These are phyloP conservation scores for Akabosia matsudoensis DNA, from an alignment of 1,140 invertebrate genomes.

Conservation along the genomic window DNA sequence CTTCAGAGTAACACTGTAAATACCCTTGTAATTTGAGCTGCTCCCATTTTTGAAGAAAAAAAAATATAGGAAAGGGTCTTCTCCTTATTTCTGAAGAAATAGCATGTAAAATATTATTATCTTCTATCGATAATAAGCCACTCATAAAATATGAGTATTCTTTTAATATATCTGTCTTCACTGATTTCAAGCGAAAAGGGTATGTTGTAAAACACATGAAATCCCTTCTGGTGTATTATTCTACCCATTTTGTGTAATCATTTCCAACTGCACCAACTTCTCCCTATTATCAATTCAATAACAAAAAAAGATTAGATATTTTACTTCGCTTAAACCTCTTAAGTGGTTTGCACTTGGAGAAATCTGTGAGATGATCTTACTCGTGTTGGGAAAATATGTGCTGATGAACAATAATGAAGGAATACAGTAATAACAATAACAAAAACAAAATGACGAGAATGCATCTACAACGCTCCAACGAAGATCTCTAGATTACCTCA, in stretches of 20 bases:
- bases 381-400: background rate
- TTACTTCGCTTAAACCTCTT: too few relatives aligned
- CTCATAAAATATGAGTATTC: background rate
- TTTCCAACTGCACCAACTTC: background rate
- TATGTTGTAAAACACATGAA: background rate
- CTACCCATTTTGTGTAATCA: background rate
- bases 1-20: too few relatives aligned
- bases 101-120: background rate
- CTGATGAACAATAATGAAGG: background rate
- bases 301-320: background rate
- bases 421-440: background rate
- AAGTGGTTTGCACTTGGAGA: too few relatives aligned
- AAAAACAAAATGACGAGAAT: background rate
- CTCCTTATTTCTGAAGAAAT: background rate
- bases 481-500: too few relatives aligned
- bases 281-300: background rate
- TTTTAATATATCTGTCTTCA: slow-evolving; percentile 16
- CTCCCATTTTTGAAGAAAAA: background rate
- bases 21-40: slow-evolving; percentile 19
- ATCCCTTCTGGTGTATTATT: slow-evolving; percentile 2
- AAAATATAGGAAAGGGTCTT: slow-evolving; percentile 12
- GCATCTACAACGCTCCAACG: background rate
- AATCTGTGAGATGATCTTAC: too few relatives aligned
- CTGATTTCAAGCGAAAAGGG: slow-evolving; percentile 13
- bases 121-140: background rate